A percentile compares a stretch with the other conserved stretches of the same genome.
Evolutionary conservation across 2,888 invertebrate species (phyloP).

Genomic region (Drosophila borborema): DNA sequence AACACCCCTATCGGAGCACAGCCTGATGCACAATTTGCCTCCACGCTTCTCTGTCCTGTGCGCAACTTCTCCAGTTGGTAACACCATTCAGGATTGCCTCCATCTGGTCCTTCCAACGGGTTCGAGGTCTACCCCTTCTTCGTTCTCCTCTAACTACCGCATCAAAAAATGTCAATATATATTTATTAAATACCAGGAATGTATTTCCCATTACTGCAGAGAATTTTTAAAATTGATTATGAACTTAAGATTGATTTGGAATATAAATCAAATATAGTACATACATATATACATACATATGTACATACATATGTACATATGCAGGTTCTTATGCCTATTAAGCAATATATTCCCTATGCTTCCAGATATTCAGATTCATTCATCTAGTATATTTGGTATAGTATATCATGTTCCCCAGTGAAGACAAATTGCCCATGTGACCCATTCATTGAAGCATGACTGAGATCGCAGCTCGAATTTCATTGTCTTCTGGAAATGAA

Average conservation of each 20-base stretch:
- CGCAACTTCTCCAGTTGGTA: no score
- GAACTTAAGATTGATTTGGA: background rate
- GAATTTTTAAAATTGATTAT: background rate
- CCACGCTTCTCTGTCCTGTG: no score
- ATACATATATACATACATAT: no score
- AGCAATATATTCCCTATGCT: background rate
- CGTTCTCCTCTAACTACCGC: no score
- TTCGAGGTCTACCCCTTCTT: no score
- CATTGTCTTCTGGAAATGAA: background rate
- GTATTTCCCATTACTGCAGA: background rate
- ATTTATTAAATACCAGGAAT: background rate
- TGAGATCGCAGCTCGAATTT: background rate
- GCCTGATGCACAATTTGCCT: no score
- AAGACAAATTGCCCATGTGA: background rate
- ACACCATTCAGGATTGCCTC: no score
- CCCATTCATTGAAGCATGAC: constrained; percentile 3
- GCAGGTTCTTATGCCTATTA: background rate
- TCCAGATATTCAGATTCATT: background rate
- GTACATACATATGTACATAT: no score
- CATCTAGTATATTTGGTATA: background rate
- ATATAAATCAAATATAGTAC: background rate
- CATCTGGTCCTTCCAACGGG: no score
- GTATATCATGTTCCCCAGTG: background rate
- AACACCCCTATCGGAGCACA: no score
- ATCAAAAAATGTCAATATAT: no score